Evolutionary conservation across 2,888 invertebrate species (phyloP).

Genomic region (Girardia tigrina): DNA sequence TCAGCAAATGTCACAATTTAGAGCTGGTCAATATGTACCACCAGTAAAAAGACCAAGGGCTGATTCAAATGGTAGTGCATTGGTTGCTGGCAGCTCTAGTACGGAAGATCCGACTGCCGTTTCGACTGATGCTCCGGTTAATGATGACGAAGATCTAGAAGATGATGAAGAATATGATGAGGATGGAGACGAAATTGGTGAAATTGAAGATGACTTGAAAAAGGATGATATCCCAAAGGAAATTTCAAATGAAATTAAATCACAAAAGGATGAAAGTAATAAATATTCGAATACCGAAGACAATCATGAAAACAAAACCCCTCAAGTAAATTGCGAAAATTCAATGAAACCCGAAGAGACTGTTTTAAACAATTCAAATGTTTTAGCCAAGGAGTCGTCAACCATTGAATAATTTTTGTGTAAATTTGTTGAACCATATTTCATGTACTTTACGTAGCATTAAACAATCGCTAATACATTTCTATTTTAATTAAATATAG

Average conservation of each 20-base stretch:
- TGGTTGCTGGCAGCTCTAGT: not conserved
- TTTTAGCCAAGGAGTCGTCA: slow-evolving; percentile 15
- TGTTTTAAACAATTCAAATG: not conserved
- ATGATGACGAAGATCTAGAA: not conserved
- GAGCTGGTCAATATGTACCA: slow-evolving; percentile 4
- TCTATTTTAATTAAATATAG: slow-evolving; percentile 23
- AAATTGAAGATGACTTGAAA: not conserved
- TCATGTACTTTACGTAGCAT: slow-evolving; percentile 17
- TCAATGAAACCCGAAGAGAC: not conserved
- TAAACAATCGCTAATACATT: slow-evolving; percentile 7
- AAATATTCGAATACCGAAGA: not conserved
- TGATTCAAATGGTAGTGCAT: not conserved
- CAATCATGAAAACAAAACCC: not conserved
- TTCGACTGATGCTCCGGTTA: not conserved
- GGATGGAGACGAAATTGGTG: not conserved
- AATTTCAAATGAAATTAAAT: not conserved
- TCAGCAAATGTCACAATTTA: slow-evolving; percentile 6
- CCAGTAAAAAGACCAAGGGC: not conserved
- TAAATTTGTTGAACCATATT: not conserved
- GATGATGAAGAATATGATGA: slow-evolving; percentile 19
- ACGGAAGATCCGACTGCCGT: not conserved
- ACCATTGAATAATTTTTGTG: not conserved
- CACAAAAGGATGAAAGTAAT: not conserved
- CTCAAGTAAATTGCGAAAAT: not conserved
- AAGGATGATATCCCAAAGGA: not conserved